A percentile compares a stretch with the other conserved stretches of the same genome.
phyloP scores from a whole-genome alignment of 2,888 invertebrate species.

The Bellardia pandia region DNA sequence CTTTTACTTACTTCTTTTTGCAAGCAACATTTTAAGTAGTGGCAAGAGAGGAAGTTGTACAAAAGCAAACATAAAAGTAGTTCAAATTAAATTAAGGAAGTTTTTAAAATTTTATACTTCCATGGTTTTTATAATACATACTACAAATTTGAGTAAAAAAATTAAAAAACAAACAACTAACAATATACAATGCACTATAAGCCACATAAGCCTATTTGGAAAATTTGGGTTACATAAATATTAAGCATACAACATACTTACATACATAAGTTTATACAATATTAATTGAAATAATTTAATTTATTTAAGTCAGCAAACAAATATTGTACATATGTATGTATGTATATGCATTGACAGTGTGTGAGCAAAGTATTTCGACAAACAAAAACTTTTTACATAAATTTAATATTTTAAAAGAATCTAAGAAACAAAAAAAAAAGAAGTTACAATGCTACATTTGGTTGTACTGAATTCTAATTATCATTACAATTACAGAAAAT shows the following conservation, averaged over 20 bases:
- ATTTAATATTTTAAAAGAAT: too few species aligned
- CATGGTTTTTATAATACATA: constrained; percentile 34
- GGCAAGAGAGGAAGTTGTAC: constrained; percentile 29
- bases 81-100: constrained; percentile 65
- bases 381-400: neutral
- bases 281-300: constrained; percentile 15
- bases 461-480: too few species aligned
- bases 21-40: neutral
- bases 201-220: neutral
- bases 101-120: constrained; percentile 56
- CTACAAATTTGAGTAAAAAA: neutral
- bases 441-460: neutral
- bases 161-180: too few species aligned
- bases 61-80: constrained; percentile 49
- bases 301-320: neutral
- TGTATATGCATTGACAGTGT: neutral
- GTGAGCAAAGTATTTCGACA: neutral
- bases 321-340: neutral
- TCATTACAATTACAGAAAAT: too few species aligned
- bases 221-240: constrained; percentile 40
- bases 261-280: neutral
- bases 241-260: neutral
- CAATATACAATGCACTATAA: too few species aligned
- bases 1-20: constrained; percentile 22
- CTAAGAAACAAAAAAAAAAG: too few species aligned